Conservation (phyloP, 2,888 invertebrate genomes). For the Thymelicus lineola region DNA sequence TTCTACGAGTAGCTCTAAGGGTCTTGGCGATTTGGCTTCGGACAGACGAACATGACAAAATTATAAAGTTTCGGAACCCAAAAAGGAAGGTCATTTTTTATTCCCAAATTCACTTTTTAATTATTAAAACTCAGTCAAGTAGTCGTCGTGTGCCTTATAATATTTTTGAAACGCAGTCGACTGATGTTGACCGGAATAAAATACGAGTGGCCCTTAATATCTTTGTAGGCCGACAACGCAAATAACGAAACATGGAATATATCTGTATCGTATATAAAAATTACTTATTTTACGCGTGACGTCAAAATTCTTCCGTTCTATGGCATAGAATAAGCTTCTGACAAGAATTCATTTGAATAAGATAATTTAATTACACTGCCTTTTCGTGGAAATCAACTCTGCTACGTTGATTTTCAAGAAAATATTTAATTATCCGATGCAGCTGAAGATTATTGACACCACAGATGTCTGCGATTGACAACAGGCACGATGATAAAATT, state of each 20-base stretch:
- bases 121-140: constrained; percentile 21
- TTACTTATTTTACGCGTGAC: not conserved
- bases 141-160: constrained; percentile 23
- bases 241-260: constrained; percentile 4
- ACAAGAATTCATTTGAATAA: not conserved
- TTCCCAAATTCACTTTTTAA: constrained; percentile 26
- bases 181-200: constrained; percentile 24
- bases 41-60: no score
- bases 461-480: no score
- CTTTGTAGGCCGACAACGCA: constrained; percentile 9
- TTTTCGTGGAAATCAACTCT: no score
- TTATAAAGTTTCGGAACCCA: no score
- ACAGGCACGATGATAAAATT: not conserved
- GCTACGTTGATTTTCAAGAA: no score
- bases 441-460: no score
- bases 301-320: not conserved
- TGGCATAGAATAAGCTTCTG: not conserved
- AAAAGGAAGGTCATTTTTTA: not conserved
- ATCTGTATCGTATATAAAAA: constrained; percentile 4
- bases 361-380: not conserved
- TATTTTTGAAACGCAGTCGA: constrained; percentile 18
- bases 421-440: no score
- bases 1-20: no score
- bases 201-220: constrained; percentile 18
- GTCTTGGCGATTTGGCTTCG: no score